These are phyloP conservation scores for Stomorhina lunata DNA, from an alignment of 2,888 invertebrate species.

Conservation along the genomic window DNA sequence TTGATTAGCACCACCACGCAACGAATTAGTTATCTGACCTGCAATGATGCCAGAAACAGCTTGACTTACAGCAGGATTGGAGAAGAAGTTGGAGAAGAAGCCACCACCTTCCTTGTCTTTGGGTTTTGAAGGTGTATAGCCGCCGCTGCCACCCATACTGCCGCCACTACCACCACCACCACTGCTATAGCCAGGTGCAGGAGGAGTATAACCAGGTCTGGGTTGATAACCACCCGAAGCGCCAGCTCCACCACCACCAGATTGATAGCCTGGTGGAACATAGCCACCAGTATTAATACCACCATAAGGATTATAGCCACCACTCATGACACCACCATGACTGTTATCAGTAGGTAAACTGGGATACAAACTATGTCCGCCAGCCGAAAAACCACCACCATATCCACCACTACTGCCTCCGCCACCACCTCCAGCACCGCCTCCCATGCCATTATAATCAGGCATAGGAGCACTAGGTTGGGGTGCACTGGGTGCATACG, in stretches of 20 bases:
- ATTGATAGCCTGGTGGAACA: conserved; percentile 71
- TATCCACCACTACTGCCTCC: conserved; percentile 75
- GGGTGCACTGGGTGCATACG: conserved; percentile 74
- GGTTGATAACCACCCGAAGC: conserved; percentile 66
- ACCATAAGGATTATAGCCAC: conserved; percentile 74
- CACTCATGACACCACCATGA: conserved; percentile 67
- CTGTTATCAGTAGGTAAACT: conserved; percentile 73
- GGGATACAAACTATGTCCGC: conserved; percentile 77
- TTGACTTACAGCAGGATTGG: conserved; percentile 78
- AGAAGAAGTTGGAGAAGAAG: conserved; percentile 78
- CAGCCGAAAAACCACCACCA: conserved; percentile 78
- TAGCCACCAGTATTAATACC: conserved; percentile 68
- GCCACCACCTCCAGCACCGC: conserved; percentile 66
- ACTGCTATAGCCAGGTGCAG: conserved; percentile 76
- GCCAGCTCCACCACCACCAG: conserved; percentile 72
- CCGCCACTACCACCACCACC: conserved; percentile 69
- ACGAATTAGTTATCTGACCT: conserved; percentile 77
- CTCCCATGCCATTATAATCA: conserved; percentile 67
- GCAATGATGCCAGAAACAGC: conserved; percentile 79
- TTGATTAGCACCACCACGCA: conserved; percentile 75
- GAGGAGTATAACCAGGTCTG: conserved; percentile 69
- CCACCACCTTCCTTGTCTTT: conserved; percentile 76
- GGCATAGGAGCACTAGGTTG: conserved; percentile 70
- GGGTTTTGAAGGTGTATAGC: conserved; percentile 67
- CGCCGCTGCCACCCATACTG: conserved; percentile 69